Percentiles rank a stretch among this genome's conserved stretches.
Conservation (phyloP, 2,797 vertebrate species). For the Telmatherina bonti region DNA sequence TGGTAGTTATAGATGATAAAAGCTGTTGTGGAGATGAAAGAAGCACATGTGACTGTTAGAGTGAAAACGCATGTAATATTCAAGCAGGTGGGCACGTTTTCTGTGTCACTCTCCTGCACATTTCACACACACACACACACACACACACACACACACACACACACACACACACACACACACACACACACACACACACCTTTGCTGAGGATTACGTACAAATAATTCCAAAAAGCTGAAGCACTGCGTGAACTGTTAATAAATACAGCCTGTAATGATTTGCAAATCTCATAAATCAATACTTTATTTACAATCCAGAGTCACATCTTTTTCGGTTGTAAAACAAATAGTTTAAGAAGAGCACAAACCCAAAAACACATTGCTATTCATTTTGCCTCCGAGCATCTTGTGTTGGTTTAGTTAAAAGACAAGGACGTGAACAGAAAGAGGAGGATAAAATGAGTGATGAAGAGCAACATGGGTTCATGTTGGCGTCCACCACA, state of each 20-base stretch:
- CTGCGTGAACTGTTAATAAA: neutral
- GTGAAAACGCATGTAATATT: slow-evolving; percentile 64
- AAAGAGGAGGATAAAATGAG: slow-evolving; percentile 45
- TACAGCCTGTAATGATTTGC: neutral
- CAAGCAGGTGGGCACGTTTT: slow-evolving; percentile 60
- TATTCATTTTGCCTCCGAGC: slow-evolving; percentile 15
- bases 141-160: slow-evolving; percentile 12
- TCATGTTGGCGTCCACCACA: slow-evolving; percentile 47
- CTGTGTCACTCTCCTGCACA: slow-evolving; percentile 13
- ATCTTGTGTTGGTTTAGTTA: slow-evolving; percentile 21
- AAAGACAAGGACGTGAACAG: slow-evolving; percentile 45
- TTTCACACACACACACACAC: slow-evolving; percentile 23
- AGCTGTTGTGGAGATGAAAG: slow-evolving; percentile 54
- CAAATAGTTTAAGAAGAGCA: slow-evolving; percentile 4
- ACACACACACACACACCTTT: slow-evolving; percentile 6
- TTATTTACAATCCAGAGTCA: neutral
- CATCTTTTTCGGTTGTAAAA: neutral
- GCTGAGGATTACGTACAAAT: neutral
- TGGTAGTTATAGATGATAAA: slow-evolving; percentile 51
- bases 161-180: slow-evolving; percentile 14
- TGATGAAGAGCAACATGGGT: slow-evolving; percentile 57
- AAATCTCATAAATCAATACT: neutral
- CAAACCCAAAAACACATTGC: slow-evolving; percentile 29
- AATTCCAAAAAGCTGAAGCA: neutral
- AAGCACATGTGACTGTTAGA: slow-evolving; percentile 47